Base-by-base conservation (phyloP, 2,797 vertebrate genomes). In the Lemur catta region DNA sequence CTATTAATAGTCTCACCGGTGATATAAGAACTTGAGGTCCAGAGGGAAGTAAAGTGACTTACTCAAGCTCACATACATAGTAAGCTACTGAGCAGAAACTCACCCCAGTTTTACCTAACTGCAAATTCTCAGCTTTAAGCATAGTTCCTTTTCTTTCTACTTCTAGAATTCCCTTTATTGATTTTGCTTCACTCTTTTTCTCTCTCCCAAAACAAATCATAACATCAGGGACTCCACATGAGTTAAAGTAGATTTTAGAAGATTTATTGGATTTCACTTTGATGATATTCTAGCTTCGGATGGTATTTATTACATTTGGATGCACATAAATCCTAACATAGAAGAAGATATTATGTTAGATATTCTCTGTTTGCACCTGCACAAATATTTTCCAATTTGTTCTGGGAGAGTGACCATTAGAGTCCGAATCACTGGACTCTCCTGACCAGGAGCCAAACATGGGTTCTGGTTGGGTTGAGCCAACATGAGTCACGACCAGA, bases 221-320 rank as follows among this genome's bases (percentile, higher is more conserved):
- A 63, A 63, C 57, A 80, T 84, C 12, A 89, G 26, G 20, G 50
- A 80, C 17, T 80, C 33, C 52, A 50, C 6, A 41, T 52, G 24
- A 50, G 38, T 86, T 90, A 76, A 67, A 89, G 55, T 85, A 82
- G 67, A 76, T 93, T 79, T 92, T 46, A 72, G 46, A 81, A 92
- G 41, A 71, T 17, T 52, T 43, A 71, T 13, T 86, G 20, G 9
- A 84, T 92, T 94, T 91, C 18, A 65, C 57, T 59, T 96, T 88
- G 48, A 75, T 84, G 78, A 89, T 79, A 69, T 14, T 86, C 11
- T 79, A 52, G 18, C n/a, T 92, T 85, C 75, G 20, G 89, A 69
- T 65, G 43, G 48, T 30, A 15, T 48, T 96, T 91, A 93, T 87
- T 84, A 33, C 15, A 48, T 95, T 89, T 84, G 72, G 84, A 94